Conservation (phyloP, 2,113 vertebrate species). For the Atlantisia rogersi region DNA sequence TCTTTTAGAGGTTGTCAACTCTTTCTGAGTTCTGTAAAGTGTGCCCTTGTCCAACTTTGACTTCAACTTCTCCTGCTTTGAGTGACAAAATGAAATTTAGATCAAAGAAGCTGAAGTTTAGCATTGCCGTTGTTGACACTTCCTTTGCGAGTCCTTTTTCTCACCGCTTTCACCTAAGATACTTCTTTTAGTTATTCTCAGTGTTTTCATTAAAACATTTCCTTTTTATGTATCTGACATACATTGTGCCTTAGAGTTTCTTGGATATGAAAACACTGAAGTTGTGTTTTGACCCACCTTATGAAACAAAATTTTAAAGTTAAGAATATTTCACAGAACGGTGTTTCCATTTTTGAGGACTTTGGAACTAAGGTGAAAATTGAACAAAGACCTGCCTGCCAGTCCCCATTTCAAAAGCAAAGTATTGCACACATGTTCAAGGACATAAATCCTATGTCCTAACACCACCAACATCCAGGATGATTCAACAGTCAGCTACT, state of each 20-base stretch:
- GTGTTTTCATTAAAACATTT: neutral
- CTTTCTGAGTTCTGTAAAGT: neutral
- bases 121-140: neutral
- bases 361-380: neutral
- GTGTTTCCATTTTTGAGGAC: neutral
- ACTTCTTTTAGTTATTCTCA: neutral
- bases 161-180: neutral
- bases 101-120: neutral
- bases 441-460: neutral
- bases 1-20: neutral
- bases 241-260: neutral
- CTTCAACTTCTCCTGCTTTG: neutral
- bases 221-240: neutral
- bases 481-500: neutral
- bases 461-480: neutral
- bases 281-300: neutral
- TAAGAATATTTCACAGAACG: neutral
- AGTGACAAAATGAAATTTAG: constrained; percentile 28
- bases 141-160: neutral
- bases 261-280: neutral
- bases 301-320: neutral
- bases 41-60: neutral
- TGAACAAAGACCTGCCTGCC: neutral
- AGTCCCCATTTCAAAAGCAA: neutral
- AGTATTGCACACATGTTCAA: neutral